Evolutionary conservation across 2,797 vertebrate genomes (phyloP), one percentile per base, ranked within the genome.

Genomic region (Crocodylus rhombifer): DNA sequence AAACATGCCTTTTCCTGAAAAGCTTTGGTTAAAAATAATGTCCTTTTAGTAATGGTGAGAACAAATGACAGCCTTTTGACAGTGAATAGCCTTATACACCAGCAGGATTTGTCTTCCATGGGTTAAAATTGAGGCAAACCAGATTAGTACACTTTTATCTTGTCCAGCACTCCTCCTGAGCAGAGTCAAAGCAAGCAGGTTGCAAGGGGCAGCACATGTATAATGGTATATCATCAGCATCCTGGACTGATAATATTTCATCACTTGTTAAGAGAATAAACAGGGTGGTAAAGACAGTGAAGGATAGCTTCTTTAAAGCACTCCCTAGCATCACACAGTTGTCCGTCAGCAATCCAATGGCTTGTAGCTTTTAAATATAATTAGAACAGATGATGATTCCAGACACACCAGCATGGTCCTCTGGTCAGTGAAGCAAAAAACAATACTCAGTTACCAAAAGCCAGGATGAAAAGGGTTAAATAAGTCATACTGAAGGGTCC

Each of bases 171-270:
- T 26, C 51, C 75, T 81, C 87, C 36, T 60, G 67, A 88, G 4
- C 2, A 3, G 61, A 25, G 76, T 74, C 33, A 30, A n/a, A 28
- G 30, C 14, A 33, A 77, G 76, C 80, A 75, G 74, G 30, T 77
- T 84, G 33, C 51, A 14, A 80, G 73, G 56, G 8, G n/a, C 30
- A 14, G 33, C 5, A 28, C 25, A 5, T 0, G 0, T 36, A 26
- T 82, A 25, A 51, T 51, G 9, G 42, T 80, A 86, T 93, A 23
- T 69, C 57, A 2, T 51, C 67, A 73, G 0, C 2, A 0, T 28
- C 25, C 64, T 79, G 18, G 74, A 78, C 58, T 88, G 57, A 9
- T 82, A 26, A 14, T n/a, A 33, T 65, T 71, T 18, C n/a, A 82
- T 87, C 65, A 11, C 82, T 13, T 23, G 11, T 30, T 1, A 58